Percentiles rank a stretch among this genome's conserved stretches.
phyloP scores from a whole-genome alignment of 2,113 vertebrate species.

The Gallinago undulata region DNA sequence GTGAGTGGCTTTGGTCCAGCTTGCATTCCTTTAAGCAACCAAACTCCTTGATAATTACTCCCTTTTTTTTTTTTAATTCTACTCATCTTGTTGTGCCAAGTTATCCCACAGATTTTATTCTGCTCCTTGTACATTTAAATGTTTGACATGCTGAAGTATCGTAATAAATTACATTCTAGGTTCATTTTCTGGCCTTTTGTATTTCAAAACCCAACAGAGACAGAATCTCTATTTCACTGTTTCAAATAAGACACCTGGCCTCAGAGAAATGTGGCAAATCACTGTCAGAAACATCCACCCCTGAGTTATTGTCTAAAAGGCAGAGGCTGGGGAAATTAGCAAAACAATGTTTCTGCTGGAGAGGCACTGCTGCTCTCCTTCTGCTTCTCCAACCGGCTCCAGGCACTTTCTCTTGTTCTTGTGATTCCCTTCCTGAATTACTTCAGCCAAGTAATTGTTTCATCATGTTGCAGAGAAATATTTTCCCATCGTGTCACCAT shows the following conservation, averaged over 20 bases:
- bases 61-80: background rate
- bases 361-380: background rate
- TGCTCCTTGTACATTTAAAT: background rate
- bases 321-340: background rate
- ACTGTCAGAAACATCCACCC: background rate
- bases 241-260: background rate
- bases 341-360: background rate
- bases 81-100: background rate
- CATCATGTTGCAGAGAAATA: conserved; percentile 60
- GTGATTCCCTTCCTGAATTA: conserved; percentile 53
- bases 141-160: rapidly evolving
- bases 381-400: background rate
- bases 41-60: background rate
- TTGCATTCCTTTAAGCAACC: background rate
- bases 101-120: background rate
- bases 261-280: background rate
- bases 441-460: conserved; percentile 71
- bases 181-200: background rate
- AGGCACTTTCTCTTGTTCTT: conserved; percentile 50
- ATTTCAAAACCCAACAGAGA: background rate
- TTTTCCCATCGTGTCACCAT: conserved; percentile 49
- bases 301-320: background rate
- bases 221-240: background rate
- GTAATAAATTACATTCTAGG: background rate
- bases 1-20: background rate